Conservation (phyloP, 2,888 invertebrate species). For the Chrysolina americana region DNA sequence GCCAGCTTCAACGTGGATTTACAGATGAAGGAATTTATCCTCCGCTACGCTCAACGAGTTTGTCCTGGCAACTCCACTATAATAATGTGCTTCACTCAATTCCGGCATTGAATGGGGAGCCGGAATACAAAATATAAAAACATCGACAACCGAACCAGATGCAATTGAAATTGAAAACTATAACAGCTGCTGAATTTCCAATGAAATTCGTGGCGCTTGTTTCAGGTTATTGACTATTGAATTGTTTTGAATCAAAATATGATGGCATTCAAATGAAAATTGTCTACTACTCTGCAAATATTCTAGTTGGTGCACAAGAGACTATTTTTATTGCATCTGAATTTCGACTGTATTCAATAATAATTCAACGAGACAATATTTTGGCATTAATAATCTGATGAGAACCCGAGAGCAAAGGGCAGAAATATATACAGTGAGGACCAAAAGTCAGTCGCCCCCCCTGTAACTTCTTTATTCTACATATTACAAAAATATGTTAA, state of each 20-base stretch:
- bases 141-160: not conserved
- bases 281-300: not conserved
- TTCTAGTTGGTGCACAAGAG: too few species aligned
- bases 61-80: not conserved
- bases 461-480: too few species aligned
- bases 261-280: not conserved
- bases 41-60: not conserved
- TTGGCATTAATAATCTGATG: too few species aligned
- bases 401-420: too few species aligned
- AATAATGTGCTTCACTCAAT: not conserved
- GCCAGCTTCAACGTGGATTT: not conserved
- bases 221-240: not conserved
- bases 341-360: too few species aligned
- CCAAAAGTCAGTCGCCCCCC: too few species aligned
- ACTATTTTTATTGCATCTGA: too few species aligned
- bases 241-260: not conserved
- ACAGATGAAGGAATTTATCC: not conserved
- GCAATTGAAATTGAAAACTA: slow-evolving; percentile 1
- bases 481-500: too few species aligned
- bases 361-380: too few species aligned
- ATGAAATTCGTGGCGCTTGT: not conserved
- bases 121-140: not conserved
- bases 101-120: not conserved
- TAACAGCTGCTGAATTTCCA: not conserved
- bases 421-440: too few species aligned